Base-by-base conservation (phyloP, 2,888 invertebrate species). In the Nomada fucata region DNA sequence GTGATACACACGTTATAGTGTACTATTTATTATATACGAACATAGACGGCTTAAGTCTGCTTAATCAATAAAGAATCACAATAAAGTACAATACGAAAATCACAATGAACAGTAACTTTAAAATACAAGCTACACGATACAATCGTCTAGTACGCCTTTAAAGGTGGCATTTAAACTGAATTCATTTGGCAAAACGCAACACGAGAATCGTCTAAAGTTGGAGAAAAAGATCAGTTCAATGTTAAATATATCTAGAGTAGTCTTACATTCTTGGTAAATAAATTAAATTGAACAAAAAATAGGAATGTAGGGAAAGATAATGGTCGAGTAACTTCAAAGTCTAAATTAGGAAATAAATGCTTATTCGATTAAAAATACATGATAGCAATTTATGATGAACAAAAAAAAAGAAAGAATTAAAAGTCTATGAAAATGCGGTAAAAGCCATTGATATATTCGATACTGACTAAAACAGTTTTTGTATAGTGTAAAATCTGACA, bases 201-300 rank as follows among this genome's bases (percentile, higher is more conserved):
- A 81, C 36, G 55, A 63, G 69, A 52, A 69, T 71, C 63, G 76
- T 44, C 29, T 42, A 68, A 26, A 50, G 15, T 61, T 26, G 15
- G 10, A 47, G 52, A 47, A 47, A 42, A 59, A 57, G 64, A 18
- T 47, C 59, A 23, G 59, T 70, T 64, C 42, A 11, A 20, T 4
- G 18, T 64, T 50, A 61, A 74, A 72, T 60, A 60, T 29, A 70
- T 70, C 72, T 64, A 59, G 87, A 91, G 91, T 91, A 91, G 91
- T 91, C 90, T 91, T 92, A 86, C 76, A 81, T 89, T 89, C 89
- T 90, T 90, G 89, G 92, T 91, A 92, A 92, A 92, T 92, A 90
- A 89, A 85, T 88, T 77, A 91, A 83, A 76, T 73, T 57, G 2
- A 82, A 36, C 0, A 5, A 88, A 76, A 84, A 82, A 86, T 65